A percentile compares a stretch with the other conserved stretches of the same genome.
These are phyloP conservation scores for Rhabdomys pumilio DNA, from an alignment of 2,797 vertebrate genomes.

Conservation along the genomic window DNA sequence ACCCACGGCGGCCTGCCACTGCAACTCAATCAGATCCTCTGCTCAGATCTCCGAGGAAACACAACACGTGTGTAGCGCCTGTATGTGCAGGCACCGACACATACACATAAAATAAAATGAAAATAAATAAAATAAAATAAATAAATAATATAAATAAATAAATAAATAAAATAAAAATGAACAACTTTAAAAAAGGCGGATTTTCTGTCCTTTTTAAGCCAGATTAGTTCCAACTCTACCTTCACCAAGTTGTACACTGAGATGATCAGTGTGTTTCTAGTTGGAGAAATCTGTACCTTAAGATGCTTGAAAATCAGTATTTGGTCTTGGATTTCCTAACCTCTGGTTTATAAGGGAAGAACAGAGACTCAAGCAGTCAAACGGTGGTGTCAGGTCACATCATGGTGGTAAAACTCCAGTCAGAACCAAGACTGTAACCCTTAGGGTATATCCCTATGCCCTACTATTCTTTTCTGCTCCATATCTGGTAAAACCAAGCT, in stretches of 20 bases:
- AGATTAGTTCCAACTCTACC: neutral
- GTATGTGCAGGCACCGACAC: too few relatives aligned
- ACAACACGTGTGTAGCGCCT: neutral
- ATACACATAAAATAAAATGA: neutral
- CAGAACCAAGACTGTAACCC: neutral
- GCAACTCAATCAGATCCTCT: neutral
- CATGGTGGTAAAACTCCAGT: neutral
- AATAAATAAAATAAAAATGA: neutral
- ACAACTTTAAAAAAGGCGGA: neutral
- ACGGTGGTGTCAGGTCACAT: too few relatives aligned
- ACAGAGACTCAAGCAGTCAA: neutral
- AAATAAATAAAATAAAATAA: too few relatives aligned
- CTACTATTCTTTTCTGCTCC: neutral
- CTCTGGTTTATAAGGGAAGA: neutral
- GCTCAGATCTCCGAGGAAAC: neutral
- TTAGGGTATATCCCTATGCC: fast-evolving
- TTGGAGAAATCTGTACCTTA: neutral
- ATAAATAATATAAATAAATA: too few relatives aligned
- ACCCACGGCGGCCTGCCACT: neutral
- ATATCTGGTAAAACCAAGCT: neutral
- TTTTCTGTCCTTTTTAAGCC: neutral
- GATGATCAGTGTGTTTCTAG: neutral
- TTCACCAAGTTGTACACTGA: neutral
- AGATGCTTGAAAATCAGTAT: neutral
- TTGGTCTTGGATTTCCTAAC: neutral